phyloP scores from a whole-genome alignment of 2,888 invertebrate genomes.

The Caenorhabditis sp. region DNA sequence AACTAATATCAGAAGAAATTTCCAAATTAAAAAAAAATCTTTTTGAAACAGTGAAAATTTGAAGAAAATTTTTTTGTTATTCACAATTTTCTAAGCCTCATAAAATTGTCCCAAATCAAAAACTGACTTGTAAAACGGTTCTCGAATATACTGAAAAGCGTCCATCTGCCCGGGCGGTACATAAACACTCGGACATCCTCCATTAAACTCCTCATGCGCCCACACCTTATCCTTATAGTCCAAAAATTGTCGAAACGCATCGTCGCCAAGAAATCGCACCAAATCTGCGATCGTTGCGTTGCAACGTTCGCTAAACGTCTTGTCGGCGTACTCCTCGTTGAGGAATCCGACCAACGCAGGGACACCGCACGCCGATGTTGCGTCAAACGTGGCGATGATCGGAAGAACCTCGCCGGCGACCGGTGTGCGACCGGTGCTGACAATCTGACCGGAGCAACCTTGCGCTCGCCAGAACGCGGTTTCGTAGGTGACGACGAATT shows the following conservation, averaged over 20 bases:
- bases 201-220: conserved; percentile 72
- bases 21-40: too few species aligned
- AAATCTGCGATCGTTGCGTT: conserved; percentile 70
- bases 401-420: conserved; percentile 40
- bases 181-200: conserved; percentile 72
- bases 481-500: conserved; percentile 72
- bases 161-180: conserved; percentile 69
- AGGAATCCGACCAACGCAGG: conserved; percentile 72
- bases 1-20: too few species aligned
- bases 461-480: conserved; percentile 72
- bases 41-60: too few species aligned
- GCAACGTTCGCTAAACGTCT: conserved; percentile 66
- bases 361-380: conserved; percentile 56
- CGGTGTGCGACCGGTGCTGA: conserved; percentile 46
- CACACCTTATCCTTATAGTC: conserved; percentile 71
- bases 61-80: too few species aligned
- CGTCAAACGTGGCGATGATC: conserved; percentile 42
- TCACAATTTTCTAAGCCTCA: too few species aligned
- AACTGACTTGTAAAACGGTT: conserved; percentile 47
- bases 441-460: conserved; percentile 72
- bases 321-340: conserved; percentile 45
- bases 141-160: conserved; percentile 44
- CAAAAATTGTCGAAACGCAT: conserved; percentile 44
- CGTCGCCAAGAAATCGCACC: conserved; percentile 48
- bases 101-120: too few species aligned